Base-by-base conservation (phyloP, 2,113 vertebrate genomes). In the Equus przewalskii region DNA sequence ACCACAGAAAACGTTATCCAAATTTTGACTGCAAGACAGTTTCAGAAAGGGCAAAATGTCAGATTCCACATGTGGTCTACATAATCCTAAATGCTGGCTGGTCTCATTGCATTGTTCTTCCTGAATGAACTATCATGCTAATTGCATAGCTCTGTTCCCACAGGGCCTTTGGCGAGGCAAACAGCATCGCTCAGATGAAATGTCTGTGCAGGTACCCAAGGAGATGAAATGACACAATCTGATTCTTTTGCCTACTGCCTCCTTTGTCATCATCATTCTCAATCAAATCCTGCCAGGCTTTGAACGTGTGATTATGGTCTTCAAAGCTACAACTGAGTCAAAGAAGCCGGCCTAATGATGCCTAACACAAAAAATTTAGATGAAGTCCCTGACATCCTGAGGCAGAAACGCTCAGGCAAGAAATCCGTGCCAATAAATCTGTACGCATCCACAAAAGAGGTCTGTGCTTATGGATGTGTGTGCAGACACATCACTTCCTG, bases 201-300 rank as follows among this genome's bases (percentile, higher is more conserved):
- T 97, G 46, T 98, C 96, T 44, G 0, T 69, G 92, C 0, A 46
- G 94, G 97, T 87, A 81, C 62, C 79, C 96, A 79, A 89, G 62
- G 93, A 90, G 95, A 97, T 54, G 19, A 94, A 75, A 96, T 87
- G 64, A 91, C 91, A 95, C 64, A 70, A 89, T 85, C 44, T 60
- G 88, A 85, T 80, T 72, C 72, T 65, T 82, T 83, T 24, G 51
- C 72, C 93, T 91, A 67, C 70, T 67, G 44, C 92, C 67, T 90
- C 51, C 24, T 96, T 84, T 86, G 76, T 94, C 73, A 70, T 67
- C 58, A 46, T 46, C 49, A 73, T 36, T 91, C 62, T 65, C 70
- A 76, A 49, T 94, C 65, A 96, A 81, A 88, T 73, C 18, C 91
- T 69, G 58, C 58, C 51, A 94, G 83, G 19, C 83, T 94, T 5